phyloP scores from a whole-genome alignment of 2,888 invertebrate genomes.

The Hylaea fasciaria region DNA sequence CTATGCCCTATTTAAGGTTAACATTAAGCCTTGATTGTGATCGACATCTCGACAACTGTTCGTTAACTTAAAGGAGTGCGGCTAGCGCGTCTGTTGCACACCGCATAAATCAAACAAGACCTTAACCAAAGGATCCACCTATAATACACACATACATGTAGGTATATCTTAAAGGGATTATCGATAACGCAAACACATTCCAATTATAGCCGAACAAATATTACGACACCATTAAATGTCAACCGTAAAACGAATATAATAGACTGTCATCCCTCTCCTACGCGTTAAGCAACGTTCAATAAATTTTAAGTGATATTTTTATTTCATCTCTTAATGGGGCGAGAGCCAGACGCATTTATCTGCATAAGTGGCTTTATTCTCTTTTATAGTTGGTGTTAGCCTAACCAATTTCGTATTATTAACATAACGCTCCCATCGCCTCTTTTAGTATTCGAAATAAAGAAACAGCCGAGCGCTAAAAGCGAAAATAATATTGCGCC shows the following conservation, averaged over 20 bases:
- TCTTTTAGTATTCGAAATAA: conserved; percentile 51
- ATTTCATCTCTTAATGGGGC: conserved; percentile 44
- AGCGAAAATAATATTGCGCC: conserved; percentile 66
- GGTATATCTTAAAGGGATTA: conserved; percentile 51
- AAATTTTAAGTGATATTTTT: conserved; percentile 47
- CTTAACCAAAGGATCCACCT: conserved; percentile 47
- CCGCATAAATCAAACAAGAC: conserved; percentile 53
- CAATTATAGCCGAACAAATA: conserved; percentile 57
- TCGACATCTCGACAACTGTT: conserved; percentile 83
- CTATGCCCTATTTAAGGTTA: too few relatives aligned
- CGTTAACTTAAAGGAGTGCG: conserved; percentile 82
- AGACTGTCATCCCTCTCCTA: conserved; percentile 45
- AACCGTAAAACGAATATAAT: conserved; percentile 44
- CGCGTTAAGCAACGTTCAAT: conserved; percentile 42
- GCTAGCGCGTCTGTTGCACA: conserved; percentile 66
- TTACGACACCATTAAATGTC: conserved; percentile 45
- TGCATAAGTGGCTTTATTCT: conserved; percentile 46
- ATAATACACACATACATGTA: conserved; percentile 48
- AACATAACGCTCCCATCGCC: conserved; percentile 47
- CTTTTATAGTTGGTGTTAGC: conserved; percentile 45
- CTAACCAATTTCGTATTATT: conserved; percentile 44
- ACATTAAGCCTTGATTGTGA: conserved; percentile 80
- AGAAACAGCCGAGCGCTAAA: conserved; percentile 50
- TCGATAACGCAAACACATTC: conserved; percentile 56
- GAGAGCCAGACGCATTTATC: conserved; percentile 46